Base-by-base conservation (phyloP, 2,888 invertebrate genomes). In the Parnassius orleans region DNA sequence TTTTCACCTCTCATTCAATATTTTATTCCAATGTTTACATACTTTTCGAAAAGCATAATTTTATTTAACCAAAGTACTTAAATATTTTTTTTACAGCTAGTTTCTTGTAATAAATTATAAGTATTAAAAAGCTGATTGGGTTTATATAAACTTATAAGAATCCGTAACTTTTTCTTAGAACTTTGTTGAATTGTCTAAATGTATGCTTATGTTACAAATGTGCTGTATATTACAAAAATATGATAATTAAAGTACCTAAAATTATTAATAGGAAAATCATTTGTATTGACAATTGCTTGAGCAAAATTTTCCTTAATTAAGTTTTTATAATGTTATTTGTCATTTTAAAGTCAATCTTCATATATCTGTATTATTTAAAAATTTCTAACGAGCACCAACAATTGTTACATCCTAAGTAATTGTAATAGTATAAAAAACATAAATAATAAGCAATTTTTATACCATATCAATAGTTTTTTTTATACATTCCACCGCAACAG, bases 391-490 rank as follows among this genome's bases (percentile, higher is more conserved):
- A 53, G 48, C 57, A 57, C 50, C 19, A 15, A 54, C 10, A 44
- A 51, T 46, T 56, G 19, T 54, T 54, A 46, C 24, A 24, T 14
- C 24, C 10, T 53, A 63, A 46, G 47, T 60, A 44, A 57, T 50
- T 54, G 43, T 53, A 55, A 58, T 58, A 54, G 41, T n/a, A 46
- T 56, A 46, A 53, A 54, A 48, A 57, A 48, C n/a, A 53, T 57
- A 41, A 62, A 54, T 33, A 58, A 52, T 63, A 59, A 59, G 63
- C 56, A 43, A 63, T 60, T 63, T 63, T 63, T 63, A 63, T 59
- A 63, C 63, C 44, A 14, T 63, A 59, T 53, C 46, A 56, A 52
- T 52, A 63, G 52, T 63, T 59, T 57, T 46, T 24, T 63, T 63
- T 63, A 59, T 63, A 63, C 63, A 63, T 63, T 63, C 63, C 63